Base-by-base conservation (phyloP, 2,797 vertebrate genomes). In the Notolabrus celidotus region DNA sequence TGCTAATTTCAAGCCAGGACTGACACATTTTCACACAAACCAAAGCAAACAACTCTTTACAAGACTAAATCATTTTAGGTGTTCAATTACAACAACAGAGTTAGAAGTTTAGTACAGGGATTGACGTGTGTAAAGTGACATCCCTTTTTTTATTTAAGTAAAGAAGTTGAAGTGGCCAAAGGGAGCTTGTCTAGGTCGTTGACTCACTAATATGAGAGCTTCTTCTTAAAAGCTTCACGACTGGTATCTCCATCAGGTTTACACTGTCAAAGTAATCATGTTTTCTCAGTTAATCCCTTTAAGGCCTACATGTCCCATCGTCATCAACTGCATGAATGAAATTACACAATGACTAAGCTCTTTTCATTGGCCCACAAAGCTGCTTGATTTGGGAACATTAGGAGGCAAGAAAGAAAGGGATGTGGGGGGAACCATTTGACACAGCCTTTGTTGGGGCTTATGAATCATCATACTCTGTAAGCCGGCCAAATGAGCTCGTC, bases 261-360 rank as follows among this genome's bases (percentile, higher is more conserved):
- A 80, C 56, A 66, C 51, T 50, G 72, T 87, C 66, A 80, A 70
- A 70, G 83, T 74, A 88, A 90, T 89, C 81, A 75, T 76, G 82
- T 74, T 83, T 82, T 66, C 58, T 57, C 77, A 16, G 65, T 62
- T 91, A 92, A 92, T 90, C 86, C 86, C 70, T 71, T 83, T 73
- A 72, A 88, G 83, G 67, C 71, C 74, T 67, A 78, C 65, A 63
- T 78, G 82, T 85, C 72, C 80, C 67, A 69, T 85, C 81, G 75
- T 87, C 76, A 70, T 61, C 42, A 51, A 49, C 64, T 74, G 79
- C 65, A 82, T 84, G 85, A 88, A 88, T 81, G 74, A 88, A 86
- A 73, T 83, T 64, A 71, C 82, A 83, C 88, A 92, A 87, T 84
- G 80, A 89, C 81, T 91, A 85, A 88, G 82, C 84, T 78, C 80